Conservation (phyloP, 2,113 vertebrate species). For the Periophthalmodon schlosseri region DNA sequence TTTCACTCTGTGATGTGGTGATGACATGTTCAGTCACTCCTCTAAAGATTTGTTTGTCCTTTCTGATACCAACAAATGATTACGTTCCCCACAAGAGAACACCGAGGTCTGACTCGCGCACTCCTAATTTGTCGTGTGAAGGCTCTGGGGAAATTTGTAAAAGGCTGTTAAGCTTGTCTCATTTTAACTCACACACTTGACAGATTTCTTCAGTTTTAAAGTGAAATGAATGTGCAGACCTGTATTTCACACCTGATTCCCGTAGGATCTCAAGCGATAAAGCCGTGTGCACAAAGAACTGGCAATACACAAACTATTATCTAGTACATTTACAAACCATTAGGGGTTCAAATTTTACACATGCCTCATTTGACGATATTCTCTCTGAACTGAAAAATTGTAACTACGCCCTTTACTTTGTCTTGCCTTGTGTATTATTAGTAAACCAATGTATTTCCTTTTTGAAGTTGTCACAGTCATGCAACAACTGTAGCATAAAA, state of each 20-base stretch:
- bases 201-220: neutral
- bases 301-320: neutral
- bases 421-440: no score
- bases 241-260: neutral
- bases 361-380: no score
- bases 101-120: slow-evolving; percentile 12
- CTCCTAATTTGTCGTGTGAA: slow-evolving; percentile 18
- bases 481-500: neutral
- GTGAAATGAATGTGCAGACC: neutral
- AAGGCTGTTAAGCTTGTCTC: slow-evolving; percentile 18
- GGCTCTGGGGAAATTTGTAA: slow-evolving; percentile 9
- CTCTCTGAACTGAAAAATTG: no score
- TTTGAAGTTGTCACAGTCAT: neutral
- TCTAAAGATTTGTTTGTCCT: neutral
- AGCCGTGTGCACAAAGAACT: neutral
- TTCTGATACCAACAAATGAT: slow-evolving; percentile 4
- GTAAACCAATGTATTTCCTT: no score
- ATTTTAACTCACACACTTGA: slow-evolving; percentile 6
- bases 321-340: no score
- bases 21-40: neutral
- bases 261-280: neutral
- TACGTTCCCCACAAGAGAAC: slow-evolving; percentile 8
- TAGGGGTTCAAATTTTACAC: no score
- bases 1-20: neutral
- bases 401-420: no score